phyloP scores from a whole-genome alignment of 2,888 invertebrate species.

The Amblyjoppa fuscipennis region DNA sequence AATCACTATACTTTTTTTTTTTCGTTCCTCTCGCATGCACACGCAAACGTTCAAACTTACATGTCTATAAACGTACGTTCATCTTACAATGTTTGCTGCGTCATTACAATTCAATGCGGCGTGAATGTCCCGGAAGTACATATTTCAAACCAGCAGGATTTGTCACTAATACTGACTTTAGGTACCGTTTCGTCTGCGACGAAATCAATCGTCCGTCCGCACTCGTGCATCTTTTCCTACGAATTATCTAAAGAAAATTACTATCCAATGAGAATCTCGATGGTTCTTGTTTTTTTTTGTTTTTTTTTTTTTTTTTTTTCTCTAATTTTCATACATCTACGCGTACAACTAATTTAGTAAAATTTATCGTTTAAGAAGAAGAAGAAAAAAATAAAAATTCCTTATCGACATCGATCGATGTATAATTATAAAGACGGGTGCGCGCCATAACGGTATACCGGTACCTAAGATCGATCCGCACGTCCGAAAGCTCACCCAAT shows the following conservation, averaged over 20 bases:
- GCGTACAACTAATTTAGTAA: background rate
- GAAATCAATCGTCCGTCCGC: conserved; percentile 3
- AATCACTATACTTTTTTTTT: conserved; percentile 16
- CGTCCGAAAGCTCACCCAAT: conserved; percentile 56
- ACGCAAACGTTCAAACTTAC: conserved; percentile 39
- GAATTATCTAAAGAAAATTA: background rate
- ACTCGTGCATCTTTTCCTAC: conserved; percentile 5
- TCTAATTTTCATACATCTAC: background rate
- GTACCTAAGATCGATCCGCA: conserved; percentile 66
- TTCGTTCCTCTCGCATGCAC: conserved; percentile 44
- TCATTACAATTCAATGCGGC: conserved; percentile 47
- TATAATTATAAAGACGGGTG: background rate
- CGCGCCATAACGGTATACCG: conserved; percentile 36
- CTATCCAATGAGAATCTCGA: conserved; percentile 24
- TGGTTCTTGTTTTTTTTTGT: background rate
- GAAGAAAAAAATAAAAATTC: background rate
- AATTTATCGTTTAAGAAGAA: background rate
- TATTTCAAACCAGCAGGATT: conserved; percentile 68
- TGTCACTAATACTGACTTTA: conserved; percentile 69
- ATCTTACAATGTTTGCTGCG: conserved; percentile 40
- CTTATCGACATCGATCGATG: conserved; percentile 1
- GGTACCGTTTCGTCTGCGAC: conserved; percentile 59
- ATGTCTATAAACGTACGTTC: conserved; percentile 31
- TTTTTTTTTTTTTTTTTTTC: too few species aligned
- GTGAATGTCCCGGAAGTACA: conserved; percentile 68